These are phyloP conservation scores for Mythimna loreyi DNA, from an alignment of 2,888 invertebrate genomes.

Conservation along the genomic window DNA sequence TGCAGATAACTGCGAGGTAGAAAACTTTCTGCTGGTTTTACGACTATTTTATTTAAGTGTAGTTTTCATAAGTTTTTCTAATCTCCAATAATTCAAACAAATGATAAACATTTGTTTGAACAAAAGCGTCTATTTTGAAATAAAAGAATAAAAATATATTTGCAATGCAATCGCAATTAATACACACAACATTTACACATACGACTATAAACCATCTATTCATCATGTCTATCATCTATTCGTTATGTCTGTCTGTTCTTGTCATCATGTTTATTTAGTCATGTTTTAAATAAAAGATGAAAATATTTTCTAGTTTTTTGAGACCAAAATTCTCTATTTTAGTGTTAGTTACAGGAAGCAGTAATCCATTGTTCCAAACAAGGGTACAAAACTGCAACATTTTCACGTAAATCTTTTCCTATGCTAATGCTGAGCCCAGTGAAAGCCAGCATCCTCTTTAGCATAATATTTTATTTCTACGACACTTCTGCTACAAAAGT, in stretches of 20 bases:
- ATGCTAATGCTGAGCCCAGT: slow-evolving; percentile 28
- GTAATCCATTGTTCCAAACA: slow-evolving; percentile 1
- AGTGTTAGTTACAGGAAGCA: neutral
- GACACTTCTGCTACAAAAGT: slow-evolving; percentile 15
- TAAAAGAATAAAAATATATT: no score
- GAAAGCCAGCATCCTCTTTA: slow-evolving; percentile 8
- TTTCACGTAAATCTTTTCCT: slow-evolving; percentile 1
- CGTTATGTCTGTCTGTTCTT: no score
- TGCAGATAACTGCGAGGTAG: slow-evolving; percentile 44
- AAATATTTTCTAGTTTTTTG: neutral
- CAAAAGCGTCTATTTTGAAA: neutral
- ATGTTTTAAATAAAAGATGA: slow-evolving; percentile 7
- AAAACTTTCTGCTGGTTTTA: slow-evolving; percentile 3
- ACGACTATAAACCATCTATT: no score
- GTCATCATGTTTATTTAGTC: no score
- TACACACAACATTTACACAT: no score
- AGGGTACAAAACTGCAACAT: neutral
- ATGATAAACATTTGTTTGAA: no score
- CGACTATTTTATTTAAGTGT: slow-evolving; percentile 5
- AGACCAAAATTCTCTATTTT: neutral
- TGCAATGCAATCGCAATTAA: no score
- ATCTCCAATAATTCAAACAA: neutral
- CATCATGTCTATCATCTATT: no score
- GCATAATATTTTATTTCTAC: slow-evolving; percentile 13
- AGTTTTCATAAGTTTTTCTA: neutral